Conservation (phyloP, 2,888 invertebrate species). For the Nomada lathburiana region DNA sequence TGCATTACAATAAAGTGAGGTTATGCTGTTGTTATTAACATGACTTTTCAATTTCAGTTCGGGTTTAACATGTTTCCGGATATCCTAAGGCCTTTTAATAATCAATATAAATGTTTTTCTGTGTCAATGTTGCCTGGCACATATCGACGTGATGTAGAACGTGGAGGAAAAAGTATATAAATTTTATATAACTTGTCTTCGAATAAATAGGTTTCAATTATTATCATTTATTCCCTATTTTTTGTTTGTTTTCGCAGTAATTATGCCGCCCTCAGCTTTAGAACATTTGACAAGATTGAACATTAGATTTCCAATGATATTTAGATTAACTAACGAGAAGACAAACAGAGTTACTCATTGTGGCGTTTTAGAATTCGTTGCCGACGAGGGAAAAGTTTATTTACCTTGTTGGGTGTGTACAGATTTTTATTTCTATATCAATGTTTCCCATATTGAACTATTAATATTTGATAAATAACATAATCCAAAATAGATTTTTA, state of each 20-base stretch:
- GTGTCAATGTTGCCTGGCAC: constrained; percentile 98
- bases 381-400: constrained; percentile 99
- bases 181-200: neutral
- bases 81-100: constrained; percentile 91
- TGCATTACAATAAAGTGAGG: constrained; percentile 43
- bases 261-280: constrained; percentile 98
- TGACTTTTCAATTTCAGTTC: constrained; percentile 88
- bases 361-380: constrained; percentile 98
- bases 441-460: neutral
- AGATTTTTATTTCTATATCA: neutral
- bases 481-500: neutral
- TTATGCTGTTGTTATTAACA: constrained; percentile 65
- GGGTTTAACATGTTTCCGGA: constrained; percentile 96
- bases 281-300: constrained; percentile 96
- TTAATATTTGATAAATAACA: neutral
- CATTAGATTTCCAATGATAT: constrained; percentile 99
- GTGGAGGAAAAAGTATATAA: constrained; percentile 94
- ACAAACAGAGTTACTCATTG: constrained; percentile 95
- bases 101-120: constrained; percentile 95
- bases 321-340: constrained; percentile 95
- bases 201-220: neutral
- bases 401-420: constrained; percentile 97
- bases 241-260: constrained; percentile 88
- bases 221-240: neutral
- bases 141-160: constrained; percentile 96